A percentile compares a stretch with the other conserved stretches of the same genome.
Evolutionary conservation across 2,113 vertebrate species (phyloP).

Genomic region (Chiloscyllium plagiosum): DNA sequence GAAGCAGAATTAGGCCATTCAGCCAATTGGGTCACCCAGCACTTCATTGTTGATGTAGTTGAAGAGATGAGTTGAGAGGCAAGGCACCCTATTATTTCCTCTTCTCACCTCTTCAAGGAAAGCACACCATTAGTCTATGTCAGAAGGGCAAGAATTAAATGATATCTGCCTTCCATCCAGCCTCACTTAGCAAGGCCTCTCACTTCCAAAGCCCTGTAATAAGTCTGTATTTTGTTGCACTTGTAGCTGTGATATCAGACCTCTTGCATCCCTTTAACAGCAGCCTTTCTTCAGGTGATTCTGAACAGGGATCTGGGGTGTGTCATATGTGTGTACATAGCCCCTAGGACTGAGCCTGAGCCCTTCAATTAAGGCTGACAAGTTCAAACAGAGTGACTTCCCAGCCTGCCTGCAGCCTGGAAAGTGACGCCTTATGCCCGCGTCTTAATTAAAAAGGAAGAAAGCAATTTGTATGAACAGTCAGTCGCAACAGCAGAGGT

Average conservation of each 20-base stretch:
- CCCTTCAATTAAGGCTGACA: conserved; percentile 26
- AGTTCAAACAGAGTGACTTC: not conserved
- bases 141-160: not conserved
- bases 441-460: conserved; percentile 32
- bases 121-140: not conserved
- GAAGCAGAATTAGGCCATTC: too few relatives aligned
- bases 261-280: not conserved
- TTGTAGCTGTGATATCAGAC: not conserved
- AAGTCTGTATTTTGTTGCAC: not conserved
- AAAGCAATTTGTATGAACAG: conserved; percentile 30
- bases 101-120: too few relatives aligned
- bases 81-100: too few relatives aligned
- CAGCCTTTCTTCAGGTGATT: conserved; percentile 14
- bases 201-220: not conserved
- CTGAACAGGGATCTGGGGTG: not conserved
- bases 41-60: not conserved
- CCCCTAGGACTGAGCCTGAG: not conserved
- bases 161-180: not conserved
- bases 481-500: not conserved
- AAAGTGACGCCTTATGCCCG: not conserved
- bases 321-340: not conserved
- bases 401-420: not conserved
- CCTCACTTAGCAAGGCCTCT: not conserved
- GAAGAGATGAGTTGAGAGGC: not conserved
- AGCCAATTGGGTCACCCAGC: too few relatives aligned